Evolutionary conservation across 2,113 vertebrate genomes (phyloP).

Genomic region (Pollimyrus isidori): DNA sequence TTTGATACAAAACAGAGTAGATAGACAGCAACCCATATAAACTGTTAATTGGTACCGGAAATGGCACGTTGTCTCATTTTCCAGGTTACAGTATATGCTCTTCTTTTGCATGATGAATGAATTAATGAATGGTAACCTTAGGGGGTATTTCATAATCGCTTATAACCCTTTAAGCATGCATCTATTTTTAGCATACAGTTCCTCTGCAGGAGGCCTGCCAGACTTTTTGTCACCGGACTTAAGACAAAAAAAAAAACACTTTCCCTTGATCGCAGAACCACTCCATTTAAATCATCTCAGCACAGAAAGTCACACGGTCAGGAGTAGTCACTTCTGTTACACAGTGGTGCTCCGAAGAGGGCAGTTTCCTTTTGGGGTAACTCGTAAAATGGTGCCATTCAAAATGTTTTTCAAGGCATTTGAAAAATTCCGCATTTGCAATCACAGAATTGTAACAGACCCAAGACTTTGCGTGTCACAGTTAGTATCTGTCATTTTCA

Average conservation of each 20-base stretch:
- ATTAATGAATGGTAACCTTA: slow-evolving; percentile 2
- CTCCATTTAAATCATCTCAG: background rate
- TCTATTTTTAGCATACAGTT: slow-evolving; percentile 12
- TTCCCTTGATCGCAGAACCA: slow-evolving; percentile 15
- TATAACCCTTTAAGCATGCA: slow-evolving; percentile 37
- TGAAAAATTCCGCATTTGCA: background rate
- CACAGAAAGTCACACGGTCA: background rate
- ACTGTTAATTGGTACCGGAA: background rate
- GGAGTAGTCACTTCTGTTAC: background rate
- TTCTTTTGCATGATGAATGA: slow-evolving; percentile 13
- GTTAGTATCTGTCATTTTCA: background rate
- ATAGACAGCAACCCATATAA: background rate
- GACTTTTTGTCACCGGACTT: slow-evolving; percentile 31
- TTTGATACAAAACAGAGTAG: background rate
- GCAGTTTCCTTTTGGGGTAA: background rate
- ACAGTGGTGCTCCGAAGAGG: background rate
- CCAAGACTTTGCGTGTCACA: background rate
- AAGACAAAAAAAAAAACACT: slow-evolving; percentile 25
- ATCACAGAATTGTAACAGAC: background rate
- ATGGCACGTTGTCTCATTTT: background rate
- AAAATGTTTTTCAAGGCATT: background rate
- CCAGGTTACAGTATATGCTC: background rate
- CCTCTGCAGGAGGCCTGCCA: slow-evolving; percentile 27
- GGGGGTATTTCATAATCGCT: slow-evolving; percentile 36
- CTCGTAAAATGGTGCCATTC: background rate